These are phyloP conservation scores for Aphodius granarius DNA, from an alignment of 2,888 invertebrate species.

Conservation along the genomic window DNA sequence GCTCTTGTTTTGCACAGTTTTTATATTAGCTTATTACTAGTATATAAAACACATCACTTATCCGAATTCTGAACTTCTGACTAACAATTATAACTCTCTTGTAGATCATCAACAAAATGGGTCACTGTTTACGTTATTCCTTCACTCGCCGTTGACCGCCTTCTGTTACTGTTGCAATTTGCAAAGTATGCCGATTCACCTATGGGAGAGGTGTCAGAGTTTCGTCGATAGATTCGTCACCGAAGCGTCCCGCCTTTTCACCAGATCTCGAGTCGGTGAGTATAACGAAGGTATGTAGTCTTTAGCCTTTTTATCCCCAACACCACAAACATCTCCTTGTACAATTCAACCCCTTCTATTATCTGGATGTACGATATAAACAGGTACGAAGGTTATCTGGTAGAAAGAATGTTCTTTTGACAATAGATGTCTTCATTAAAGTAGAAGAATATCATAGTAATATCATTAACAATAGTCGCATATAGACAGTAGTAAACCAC, in stretches of 20 bases:
- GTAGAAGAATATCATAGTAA: too few species aligned
- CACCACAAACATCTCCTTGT: background rate
- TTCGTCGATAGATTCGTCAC: conserved; percentile 87
- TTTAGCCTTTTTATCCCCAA: conserved; percentile 12
- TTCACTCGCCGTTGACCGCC: conserved; percentile 91
- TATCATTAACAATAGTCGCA: too few species aligned
- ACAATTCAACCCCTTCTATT: too few species aligned
- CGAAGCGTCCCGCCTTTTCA: conserved; percentile 83
- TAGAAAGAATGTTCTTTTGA: too few species aligned
- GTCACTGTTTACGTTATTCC: conserved; percentile 91
- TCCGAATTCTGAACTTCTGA: background rate
- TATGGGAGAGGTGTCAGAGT: conserved; percentile 90
- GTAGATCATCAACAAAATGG: conserved; percentile 82
- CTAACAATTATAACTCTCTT: background rate
- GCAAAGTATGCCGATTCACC: conserved; percentile 77
- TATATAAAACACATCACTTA: background rate
- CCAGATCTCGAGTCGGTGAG: conserved; percentile 80
- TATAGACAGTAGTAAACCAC: too few species aligned
- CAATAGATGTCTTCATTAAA: too few species aligned
- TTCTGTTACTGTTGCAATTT: conserved; percentile 91
- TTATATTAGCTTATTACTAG: background rate
- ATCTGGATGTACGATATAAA: background rate
- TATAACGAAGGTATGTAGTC: conserved; percentile 46
- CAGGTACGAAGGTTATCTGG: background rate
- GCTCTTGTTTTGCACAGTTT: background rate